A percentile compares a stretch with the other conserved stretches of the same genome.
Evolutionary conservation across 1,140 invertebrate genomes (phyloP).

Genomic region (Pseudomyrmex pallidus): DNA sequence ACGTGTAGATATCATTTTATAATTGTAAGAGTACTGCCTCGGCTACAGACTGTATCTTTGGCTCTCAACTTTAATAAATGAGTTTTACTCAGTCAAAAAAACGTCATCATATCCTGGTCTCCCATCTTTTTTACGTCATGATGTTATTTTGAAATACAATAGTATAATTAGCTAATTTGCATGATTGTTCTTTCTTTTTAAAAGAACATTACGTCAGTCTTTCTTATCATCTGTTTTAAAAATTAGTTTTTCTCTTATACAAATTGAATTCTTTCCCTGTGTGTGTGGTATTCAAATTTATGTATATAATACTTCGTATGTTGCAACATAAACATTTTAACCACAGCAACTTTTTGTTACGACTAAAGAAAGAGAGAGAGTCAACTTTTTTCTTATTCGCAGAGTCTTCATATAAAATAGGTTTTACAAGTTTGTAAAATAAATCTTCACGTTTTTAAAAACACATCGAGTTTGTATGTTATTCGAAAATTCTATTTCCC

Average conservation of each 20-base stretch:
- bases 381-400: background rate
- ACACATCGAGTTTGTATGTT: background rate
- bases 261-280: background rate
- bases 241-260: background rate
- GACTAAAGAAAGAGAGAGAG: background rate
- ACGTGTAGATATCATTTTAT: conserved; percentile 74
- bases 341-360: background rate
- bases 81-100: conserved; percentile 74
- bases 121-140: background rate
- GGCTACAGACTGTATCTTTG: conserved; percentile 81
- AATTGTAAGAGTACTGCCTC: conserved; percentile 82
- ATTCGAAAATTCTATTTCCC: background rate
- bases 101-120: background rate
- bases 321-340: background rate
- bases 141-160: background rate
- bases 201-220: background rate
- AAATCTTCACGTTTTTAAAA: background rate
- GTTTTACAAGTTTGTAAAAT: background rate
- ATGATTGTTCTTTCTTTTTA: background rate
- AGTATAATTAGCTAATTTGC: background rate
- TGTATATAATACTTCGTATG: background rate
- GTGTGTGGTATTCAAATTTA: background rate
- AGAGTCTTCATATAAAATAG: background rate
- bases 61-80: conserved; percentile 80
- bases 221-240: background rate